A percentile compares a stretch with the other conserved stretches of the same genome.
These are phyloP conservation scores for Phataginus tricuspis DNA, from an alignment of 2,797 vertebrate genomes.

Conservation along the genomic window DNA sequence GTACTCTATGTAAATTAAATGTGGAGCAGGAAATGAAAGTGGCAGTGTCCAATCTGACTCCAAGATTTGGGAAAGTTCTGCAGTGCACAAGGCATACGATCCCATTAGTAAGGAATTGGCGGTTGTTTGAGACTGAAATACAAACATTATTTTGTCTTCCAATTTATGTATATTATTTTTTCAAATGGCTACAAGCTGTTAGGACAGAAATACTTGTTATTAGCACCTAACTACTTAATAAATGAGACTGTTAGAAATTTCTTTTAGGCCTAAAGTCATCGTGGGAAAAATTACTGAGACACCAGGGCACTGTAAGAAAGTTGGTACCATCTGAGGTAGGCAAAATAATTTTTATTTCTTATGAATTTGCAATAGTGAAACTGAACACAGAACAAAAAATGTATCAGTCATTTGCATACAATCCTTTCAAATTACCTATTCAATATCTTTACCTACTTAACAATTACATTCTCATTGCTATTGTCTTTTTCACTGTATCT, in stretches of 20 bases:
- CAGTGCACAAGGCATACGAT: not conserved
- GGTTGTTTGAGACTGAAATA: not conserved
- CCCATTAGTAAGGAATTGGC: not conserved
- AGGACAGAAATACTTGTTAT: not conserved
- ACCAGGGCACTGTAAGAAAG: not conserved
- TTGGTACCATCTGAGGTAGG: not conserved
- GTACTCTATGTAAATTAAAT: not conserved
- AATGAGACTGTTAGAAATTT: not conserved
- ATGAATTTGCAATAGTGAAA: not conserved
- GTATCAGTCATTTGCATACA: not conserved
- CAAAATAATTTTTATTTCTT: not conserved
- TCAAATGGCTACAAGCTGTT: not conserved
- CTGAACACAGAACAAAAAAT: not conserved
- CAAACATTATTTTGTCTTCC: not conserved
- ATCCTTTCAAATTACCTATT: not conserved
- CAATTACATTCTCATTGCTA: not conserved
- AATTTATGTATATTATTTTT: not conserved
- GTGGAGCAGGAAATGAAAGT: not conserved
- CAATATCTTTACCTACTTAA: not conserved
- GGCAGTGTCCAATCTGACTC: not conserved
- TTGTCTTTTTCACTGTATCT: not conserved
- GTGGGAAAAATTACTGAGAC: not conserved
- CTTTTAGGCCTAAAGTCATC: not conserved
- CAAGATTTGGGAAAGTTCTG: not conserved
- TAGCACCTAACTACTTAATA: not conserved